A percentile compares a stretch with the other conserved stretches of the same genome.
Conservation (phyloP, 2,113 vertebrate genomes). For the Sturnira hondurensis region DNA sequence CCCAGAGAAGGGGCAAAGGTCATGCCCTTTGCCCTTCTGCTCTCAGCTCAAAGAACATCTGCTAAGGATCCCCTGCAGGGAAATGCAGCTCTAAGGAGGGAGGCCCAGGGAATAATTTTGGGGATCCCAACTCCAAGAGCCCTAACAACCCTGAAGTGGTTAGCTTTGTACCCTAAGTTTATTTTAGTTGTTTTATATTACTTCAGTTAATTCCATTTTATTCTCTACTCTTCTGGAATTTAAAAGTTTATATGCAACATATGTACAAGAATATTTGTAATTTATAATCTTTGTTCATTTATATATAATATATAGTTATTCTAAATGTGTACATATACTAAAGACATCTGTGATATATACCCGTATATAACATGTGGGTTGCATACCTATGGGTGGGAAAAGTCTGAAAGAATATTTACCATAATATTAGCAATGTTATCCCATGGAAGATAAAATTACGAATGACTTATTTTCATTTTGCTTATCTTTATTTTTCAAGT, state of each 20-base stretch:
- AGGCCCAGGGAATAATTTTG: constrained; percentile 14
- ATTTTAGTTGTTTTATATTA: not conserved
- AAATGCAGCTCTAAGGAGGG: constrained; percentile 33
- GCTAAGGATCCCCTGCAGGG: constrained; percentile 67
- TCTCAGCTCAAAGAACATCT: constrained; percentile 67
- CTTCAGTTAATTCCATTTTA: not conserved
- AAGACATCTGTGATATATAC: not conserved
- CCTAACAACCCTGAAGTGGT: not conserved
- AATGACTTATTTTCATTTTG: not conserved
- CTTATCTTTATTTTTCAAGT: not conserved
- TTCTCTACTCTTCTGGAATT: not conserved
- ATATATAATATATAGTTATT: not conserved
- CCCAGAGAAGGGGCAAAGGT: constrained; percentile 42
- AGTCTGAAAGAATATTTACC: not conserved
- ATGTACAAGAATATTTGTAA: not conserved
- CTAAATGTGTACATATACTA: not conserved
- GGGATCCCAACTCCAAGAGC: not conserved
- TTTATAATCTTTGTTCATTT: not conserved
- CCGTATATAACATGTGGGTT: not conserved
- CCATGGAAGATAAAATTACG: not conserved
- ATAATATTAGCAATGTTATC: not conserved
- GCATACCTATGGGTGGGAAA: not conserved
- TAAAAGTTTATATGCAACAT: not conserved
- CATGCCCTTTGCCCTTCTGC: constrained; percentile 53
- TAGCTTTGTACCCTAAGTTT: not conserved